Percentiles rank a stretch among this genome's conserved stretches.
phyloP scores from a whole-genome alignment of 2,797 vertebrate species.

The Phrynocephalus forsythii region DNA sequence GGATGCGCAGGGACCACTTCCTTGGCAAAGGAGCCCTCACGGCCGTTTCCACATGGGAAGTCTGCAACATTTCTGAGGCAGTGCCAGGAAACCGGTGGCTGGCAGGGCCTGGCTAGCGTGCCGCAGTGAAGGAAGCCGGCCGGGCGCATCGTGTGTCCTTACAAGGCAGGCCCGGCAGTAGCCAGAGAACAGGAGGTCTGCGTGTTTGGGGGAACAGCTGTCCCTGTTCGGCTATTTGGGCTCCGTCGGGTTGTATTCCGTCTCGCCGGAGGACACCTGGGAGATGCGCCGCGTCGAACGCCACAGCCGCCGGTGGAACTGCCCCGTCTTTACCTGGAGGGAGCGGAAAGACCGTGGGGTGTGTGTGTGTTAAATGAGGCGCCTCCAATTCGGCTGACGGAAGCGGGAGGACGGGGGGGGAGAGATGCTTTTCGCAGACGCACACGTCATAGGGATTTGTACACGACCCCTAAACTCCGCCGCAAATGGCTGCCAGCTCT shows the following conservation, averaged over 20 bases:
- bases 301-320: constrained; percentile 90
- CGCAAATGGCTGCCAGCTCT: no score
- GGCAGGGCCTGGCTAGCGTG: not conserved
- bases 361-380: not conserved
- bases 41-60: not conserved
- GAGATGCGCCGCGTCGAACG: constrained; percentile 90
- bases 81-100: not conserved
- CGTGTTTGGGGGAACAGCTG: no score
- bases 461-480: no score
- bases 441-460: no score
- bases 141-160: not conserved
- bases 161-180: not conserved
- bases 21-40: not conserved
- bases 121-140: rapidly evolving
- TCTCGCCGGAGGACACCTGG: constrained; percentile 93
- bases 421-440: not conserved
- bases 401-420: not conserved
- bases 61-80: not conserved
- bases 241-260: constrained; percentile 87
- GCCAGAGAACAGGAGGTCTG: not conserved
- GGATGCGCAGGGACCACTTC: not conserved
- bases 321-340: constrained; percentile 87
- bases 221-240: constrained; percentile 45
- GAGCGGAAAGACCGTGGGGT: rapidly evolving
- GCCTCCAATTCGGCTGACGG: not conserved